Evolutionary conservation across 2,888 invertebrate genomes (phyloP).

Genomic region (Chamaedrilus cognettii): DNA sequence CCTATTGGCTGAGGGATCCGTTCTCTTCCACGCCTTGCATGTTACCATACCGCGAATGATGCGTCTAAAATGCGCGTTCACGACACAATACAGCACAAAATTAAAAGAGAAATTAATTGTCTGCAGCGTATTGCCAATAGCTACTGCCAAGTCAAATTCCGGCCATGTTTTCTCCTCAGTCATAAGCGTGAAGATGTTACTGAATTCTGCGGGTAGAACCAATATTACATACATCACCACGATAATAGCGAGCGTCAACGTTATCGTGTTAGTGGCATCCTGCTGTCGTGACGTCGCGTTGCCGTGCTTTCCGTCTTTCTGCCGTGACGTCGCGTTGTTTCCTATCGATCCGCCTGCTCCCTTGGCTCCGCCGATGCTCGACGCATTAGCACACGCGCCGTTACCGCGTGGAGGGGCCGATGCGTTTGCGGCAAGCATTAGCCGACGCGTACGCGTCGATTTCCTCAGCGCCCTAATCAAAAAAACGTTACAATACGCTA

Average conservation of each 20-base stretch:
- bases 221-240: constrained; percentile 50
- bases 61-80: constrained; percentile 26
- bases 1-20: no score
- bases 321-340: neutral
- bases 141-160: constrained; percentile 6
- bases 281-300: neutral
- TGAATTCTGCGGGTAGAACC: constrained; percentile 49
- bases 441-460: constrained; percentile 18
- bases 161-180: neutral
- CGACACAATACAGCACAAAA: constrained; percentile 28
- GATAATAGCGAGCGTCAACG: constrained; percentile 51
- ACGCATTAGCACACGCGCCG: no score
- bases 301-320: neutral
- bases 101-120: constrained; percentile 27
- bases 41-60: constrained; percentile 13
- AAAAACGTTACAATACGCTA: constrained; percentile 51
- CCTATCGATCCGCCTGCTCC: neutral
- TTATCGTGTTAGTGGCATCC: neutral
- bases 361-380: no score
- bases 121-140: constrained; percentile 22
- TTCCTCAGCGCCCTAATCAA: constrained; percentile 39
- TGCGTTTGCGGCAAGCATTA: constrained; percentile 18
- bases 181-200: constrained; percentile 18
- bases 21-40: constrained; percentile 7
- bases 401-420: neutral